Base-by-base conservation (phyloP, 2,888 invertebrate species). In the Stramonita haemastoma region DNA sequence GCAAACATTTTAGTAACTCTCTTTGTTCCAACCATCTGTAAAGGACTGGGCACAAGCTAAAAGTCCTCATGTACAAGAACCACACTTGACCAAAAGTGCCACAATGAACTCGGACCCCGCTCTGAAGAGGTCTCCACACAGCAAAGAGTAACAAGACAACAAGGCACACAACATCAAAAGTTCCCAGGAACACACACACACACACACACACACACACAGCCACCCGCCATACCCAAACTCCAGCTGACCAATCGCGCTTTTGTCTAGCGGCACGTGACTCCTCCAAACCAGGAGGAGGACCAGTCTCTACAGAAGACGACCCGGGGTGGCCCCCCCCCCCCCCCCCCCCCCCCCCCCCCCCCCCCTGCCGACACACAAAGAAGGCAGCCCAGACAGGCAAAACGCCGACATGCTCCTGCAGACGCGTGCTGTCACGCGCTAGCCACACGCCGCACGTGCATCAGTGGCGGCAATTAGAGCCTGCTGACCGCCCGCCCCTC, bases 211-310 rank as follows among this genome's bases (percentile, higher is more conserved):
- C 13, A 11, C 70, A 73, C 60, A 15, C 60, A 22, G 19, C 19
- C 60, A 22, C 60, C 15, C 60, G 73, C 29, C 73, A n/a, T 73
- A 73, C 26, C 87, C 15, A 26, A 36, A 11, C 6, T 57, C 60
- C 56, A n/a, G 36, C 66, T 83, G 84, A 81, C 83, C 84, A 29
- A 66, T 32, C 70, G n/a, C 83, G 17, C 89, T 85, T 32, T 89
- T 89, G 85, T 89, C 85, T 89, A 19, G 26, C 34, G 57, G 34
- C 84, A 84, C 89, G 89, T 84, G 89, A 56, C 83, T 32, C 13
- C 13, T 26, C 73, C 73, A 46, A 56, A 85, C 26, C 85, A 84
- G 26, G n/a, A 15, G 36, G 36, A 32, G n/a, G n/a, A 8, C n/a
- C 79, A 0, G 26, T n/a, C 29, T 29, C 4, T 36, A 34, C 36